These are phyloP conservation scores for Cynopterus sphinx DNA, from an alignment of 2,797 vertebrate genomes.

Conservation along the genomic window DNA sequence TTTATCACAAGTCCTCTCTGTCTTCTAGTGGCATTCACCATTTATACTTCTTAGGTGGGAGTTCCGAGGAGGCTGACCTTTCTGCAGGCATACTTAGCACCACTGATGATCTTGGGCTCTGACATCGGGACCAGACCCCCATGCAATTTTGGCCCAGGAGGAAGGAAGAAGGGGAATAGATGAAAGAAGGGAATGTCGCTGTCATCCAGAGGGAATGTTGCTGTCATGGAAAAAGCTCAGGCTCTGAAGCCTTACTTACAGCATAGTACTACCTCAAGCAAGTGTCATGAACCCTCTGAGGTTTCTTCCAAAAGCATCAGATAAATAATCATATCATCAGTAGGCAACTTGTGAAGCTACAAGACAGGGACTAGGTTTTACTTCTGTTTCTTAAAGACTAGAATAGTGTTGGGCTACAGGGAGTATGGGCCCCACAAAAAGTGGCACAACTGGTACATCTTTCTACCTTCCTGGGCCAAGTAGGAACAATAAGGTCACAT, in stretches of 20 bases:
- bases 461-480: background rate
- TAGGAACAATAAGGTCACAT: background rate
- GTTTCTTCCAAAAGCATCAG: background rate
- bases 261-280: background rate
- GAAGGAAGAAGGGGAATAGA: background rate
- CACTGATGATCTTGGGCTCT: background rate
- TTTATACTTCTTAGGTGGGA: background rate
- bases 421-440: background rate
- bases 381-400: background rate
- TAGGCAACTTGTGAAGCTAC: background rate
- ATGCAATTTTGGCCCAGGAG: background rate
- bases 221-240: background rate
- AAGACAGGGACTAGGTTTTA: background rate
- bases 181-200: background rate
- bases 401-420: background rate
- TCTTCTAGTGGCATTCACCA: background rate
- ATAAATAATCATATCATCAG: background rate
- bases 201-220: background rate
- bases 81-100: background rate
- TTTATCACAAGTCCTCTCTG: background rate
- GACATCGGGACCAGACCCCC: background rate
- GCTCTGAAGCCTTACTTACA: background rate
- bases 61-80: background rate
- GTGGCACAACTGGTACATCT: background rate
- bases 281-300: background rate